A percentile compares a stretch with the other conserved stretches of the same genome.
These are phyloP conservation scores for Ptychochromis oligacanthus DNA, from an alignment of 2,113 vertebrate species.

Conservation along the genomic window DNA sequence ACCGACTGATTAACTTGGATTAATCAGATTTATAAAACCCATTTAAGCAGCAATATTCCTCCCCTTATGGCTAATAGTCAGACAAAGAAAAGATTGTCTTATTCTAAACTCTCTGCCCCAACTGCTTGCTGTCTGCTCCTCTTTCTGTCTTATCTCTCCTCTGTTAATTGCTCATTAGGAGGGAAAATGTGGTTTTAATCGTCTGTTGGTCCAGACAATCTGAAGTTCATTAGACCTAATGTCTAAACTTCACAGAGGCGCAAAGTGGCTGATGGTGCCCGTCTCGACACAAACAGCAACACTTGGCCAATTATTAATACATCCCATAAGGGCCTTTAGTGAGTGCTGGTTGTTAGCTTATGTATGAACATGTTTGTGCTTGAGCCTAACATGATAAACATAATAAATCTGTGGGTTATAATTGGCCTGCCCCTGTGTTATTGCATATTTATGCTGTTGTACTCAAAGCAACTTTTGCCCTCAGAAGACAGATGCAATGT, in stretches of 20 bases:
- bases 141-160: slow-evolving; percentile 40
- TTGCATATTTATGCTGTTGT: slow-evolving; percentile 13
- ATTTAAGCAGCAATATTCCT: slow-evolving; percentile 2
- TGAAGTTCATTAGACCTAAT: slow-evolving; percentile 70
- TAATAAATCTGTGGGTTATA: slow-evolving; percentile 36
- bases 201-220: slow-evolving; percentile 39
- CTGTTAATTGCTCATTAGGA: slow-evolving; percentile 73
- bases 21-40: slow-evolving; percentile 4
- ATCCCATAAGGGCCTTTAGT: slow-evolving; percentile 18
- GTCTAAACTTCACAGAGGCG: slow-evolving; percentile 52
- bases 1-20: slow-evolving; percentile 22
- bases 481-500: slow-evolving; percentile 11
- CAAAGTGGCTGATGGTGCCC: slow-evolving; percentile 24
- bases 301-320: slow-evolving; percentile 40
- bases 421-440: slow-evolving; percentile 5
- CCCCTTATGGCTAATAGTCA: slow-evolving; percentile 20
- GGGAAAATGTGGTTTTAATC: slow-evolving; percentile 69
- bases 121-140: slow-evolving; percentile 27
- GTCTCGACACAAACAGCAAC: slow-evolving; percentile 33
- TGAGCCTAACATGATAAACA: slow-evolving; percentile 3
- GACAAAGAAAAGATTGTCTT: slow-evolving; percentile 38
- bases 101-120: slow-evolving; percentile 7
- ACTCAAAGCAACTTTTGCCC: background rate
- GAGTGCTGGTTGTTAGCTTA: slow-evolving; percentile 29
- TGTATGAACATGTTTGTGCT: background rate